phyloP scores from a whole-genome alignment of 1,140 invertebrate genomes.

The Caerostris darwini region DNA sequence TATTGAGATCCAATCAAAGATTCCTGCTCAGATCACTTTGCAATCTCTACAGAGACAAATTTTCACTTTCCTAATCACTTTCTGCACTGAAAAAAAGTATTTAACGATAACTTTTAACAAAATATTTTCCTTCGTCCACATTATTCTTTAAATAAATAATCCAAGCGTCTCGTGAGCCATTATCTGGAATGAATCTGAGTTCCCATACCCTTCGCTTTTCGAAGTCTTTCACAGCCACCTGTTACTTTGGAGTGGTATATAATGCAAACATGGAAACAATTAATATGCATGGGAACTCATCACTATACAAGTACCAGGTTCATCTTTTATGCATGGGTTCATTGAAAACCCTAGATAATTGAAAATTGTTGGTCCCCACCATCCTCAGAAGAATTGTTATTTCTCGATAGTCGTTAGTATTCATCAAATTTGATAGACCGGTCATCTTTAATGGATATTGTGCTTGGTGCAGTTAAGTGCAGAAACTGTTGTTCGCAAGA shows the following conservation, averaged over 20 bases:
- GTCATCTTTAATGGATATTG: slow-evolving; percentile 20
- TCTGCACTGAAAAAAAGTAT: background rate
- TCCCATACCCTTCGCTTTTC: background rate
- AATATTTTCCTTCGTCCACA: background rate
- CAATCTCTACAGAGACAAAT: background rate
- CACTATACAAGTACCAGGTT: slow-evolving; percentile 21
- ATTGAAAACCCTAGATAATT: slow-evolving; percentile 27
- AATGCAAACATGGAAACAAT: slow-evolving; percentile 9
- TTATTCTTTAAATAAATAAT: slow-evolving; percentile 30
- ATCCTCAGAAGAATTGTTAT: background rate
- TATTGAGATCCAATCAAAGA: too few species aligned
- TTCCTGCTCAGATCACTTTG: too few species aligned
- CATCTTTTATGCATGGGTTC: slow-evolving; percentile 35
- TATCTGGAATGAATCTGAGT: background rate
- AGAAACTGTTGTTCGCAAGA: background rate
- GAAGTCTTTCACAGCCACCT: slow-evolving; percentile 12
- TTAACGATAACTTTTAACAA: background rate
- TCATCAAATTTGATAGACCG: slow-evolving; percentile 4
- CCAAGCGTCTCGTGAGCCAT: background rate
- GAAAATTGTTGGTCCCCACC: background rate
- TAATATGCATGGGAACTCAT: slow-evolving; percentile 44
- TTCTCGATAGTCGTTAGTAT: slow-evolving; percentile 12
- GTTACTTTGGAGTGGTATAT: background rate
- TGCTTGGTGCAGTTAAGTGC: background rate
- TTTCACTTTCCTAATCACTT: background rate